These are phyloP conservation scores for Phoebastria nigripes DNA, from an alignment of 2,797 vertebrate species.

Conservation along the genomic window DNA sequence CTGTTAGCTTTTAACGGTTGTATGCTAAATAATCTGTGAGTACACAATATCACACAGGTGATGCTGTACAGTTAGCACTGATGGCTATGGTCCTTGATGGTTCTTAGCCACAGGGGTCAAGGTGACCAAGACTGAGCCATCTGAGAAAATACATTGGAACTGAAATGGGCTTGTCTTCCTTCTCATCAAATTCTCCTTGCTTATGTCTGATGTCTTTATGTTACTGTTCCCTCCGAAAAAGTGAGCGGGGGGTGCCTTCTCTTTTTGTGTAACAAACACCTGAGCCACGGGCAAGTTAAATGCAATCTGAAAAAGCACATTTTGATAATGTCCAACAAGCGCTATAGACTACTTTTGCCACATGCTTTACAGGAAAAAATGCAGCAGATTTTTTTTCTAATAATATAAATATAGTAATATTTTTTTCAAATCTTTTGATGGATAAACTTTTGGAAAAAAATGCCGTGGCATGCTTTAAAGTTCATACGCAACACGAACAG, in stretches of 20 bases:
- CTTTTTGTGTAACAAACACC: neutral
- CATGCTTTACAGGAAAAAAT: neutral
- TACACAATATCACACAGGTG: neutral
- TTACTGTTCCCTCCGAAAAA: neutral
- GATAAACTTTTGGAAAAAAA: neutral
- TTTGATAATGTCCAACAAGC: neutral
- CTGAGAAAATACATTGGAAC: neutral
- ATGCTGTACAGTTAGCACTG: neutral
- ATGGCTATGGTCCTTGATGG: neutral
- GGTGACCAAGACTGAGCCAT: neutral
- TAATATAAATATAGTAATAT: neutral
- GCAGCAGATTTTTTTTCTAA: neutral
- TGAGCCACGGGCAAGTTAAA: neutral
- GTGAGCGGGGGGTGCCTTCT: neutral
- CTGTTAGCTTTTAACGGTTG: neutral
- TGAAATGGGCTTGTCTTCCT: neutral
- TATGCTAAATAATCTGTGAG: neutral
- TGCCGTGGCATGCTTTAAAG: neutral
- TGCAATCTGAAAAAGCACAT: neutral
- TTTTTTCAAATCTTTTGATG: neutral
- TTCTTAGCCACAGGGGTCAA: neutral
- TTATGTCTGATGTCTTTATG: neutral
- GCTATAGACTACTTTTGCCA: neutral
- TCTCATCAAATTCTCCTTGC: neutral
- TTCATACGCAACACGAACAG: neutral